Base-by-base conservation (phyloP, 2,797 vertebrate species). In the Myioborus melanocephalus region DNA sequence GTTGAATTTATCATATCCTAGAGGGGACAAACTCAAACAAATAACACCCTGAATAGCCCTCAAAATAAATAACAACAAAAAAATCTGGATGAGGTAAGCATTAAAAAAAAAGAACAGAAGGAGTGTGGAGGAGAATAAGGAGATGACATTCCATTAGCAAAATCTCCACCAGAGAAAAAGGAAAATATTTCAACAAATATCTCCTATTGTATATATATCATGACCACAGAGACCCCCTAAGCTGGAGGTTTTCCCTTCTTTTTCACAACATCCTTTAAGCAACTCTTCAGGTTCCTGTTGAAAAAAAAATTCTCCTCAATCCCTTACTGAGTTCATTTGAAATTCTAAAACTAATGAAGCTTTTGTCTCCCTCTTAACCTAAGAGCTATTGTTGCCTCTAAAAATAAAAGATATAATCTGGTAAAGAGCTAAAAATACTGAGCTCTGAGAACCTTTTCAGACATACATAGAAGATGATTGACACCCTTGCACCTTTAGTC, bases 401-500 rank as follows among this genome's bases (percentile, higher is more conserved):
- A 75, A 94, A 92, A 81, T 72, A 59, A 95, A 94, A 71, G 50
- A 69, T 1, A 41, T 80, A 90, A 95, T 94, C 85, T 47, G 9
- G 79, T 60, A 89, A 93, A 88, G 49, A 91, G 44, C 82, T 95
- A 89, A 94, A 97, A 95, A 87, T 86, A 85, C 70, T 82, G 63
- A 89, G 61, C 41, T 78, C 78, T 50, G 43, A 78, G 66, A 89
- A 56, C 61, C 57, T 89, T 87, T 81, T 65, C 46, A 78, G 71
- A 87, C 26, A n/a, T 63, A 39, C 37, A 71, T 35, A 83, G 63
- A 56, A 69, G 41, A 30, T 90, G 83, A 94, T 28, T 90, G 94
- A 83, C 64, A 85, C 14, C 22, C 59, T 23, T 72, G n/a, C 28
- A 84, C 55, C 44, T 75, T 79, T 78, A 92, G 89, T 86, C 23